Conservation (phyloP, 2,113 vertebrate species). For the Gyps fulvus region DNA sequence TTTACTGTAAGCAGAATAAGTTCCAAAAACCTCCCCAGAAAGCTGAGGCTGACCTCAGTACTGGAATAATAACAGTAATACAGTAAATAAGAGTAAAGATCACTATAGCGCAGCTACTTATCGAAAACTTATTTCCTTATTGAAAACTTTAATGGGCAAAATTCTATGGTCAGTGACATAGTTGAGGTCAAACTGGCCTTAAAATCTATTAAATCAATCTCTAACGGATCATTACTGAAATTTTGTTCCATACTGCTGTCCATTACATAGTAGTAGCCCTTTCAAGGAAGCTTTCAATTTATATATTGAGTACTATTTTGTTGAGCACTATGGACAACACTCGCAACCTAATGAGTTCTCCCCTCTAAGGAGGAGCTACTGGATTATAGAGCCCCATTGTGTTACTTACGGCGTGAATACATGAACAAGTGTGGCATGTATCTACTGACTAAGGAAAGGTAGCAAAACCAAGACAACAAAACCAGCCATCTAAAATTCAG, state of each 20-base stretch:
- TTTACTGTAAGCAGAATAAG: neutral
- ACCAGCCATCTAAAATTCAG: neutral
- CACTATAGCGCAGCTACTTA: neutral
- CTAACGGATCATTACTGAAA: neutral
- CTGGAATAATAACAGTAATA: neutral
- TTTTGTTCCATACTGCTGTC: neutral
- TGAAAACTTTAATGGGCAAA: neutral
- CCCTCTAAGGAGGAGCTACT: neutral
- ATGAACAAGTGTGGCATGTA: neutral
- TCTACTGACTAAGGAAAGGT: neutral
- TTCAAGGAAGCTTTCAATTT: neutral
- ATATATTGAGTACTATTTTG: neutral
- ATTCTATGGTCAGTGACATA: neutral
- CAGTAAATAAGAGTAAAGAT: neutral
- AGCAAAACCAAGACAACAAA: neutral
- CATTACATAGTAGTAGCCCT: neutral
- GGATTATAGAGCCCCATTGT: neutral
- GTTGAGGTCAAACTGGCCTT: neutral
- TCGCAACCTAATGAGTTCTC: neutral
- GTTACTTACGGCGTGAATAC: neutral
- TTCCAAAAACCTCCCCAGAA: neutral
- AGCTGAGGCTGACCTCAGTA: neutral
- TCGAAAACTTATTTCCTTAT: neutral
- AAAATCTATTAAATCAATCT: neutral
- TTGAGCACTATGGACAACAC: neutral